Percentiles rank a stretch among this genome's conserved stretches.
These are phyloP conservation scores for Eidolon helvum DNA, from an alignment of 2,113 vertebrate genomes.

Conservation along the genomic window DNA sequence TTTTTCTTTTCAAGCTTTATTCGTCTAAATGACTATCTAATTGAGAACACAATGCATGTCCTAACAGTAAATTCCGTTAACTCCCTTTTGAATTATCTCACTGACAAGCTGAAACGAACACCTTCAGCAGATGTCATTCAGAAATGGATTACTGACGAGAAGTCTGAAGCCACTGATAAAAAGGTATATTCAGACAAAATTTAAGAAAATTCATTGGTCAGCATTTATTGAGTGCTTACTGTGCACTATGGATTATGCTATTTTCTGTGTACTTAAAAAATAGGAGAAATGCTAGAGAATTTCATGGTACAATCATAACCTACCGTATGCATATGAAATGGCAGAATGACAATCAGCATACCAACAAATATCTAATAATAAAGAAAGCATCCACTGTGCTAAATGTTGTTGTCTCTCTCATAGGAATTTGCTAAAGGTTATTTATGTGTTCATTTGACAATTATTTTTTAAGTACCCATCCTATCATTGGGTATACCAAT, in stretches of 20 bases:
- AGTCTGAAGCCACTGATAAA: constrained; percentile 67
- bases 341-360: not conserved
- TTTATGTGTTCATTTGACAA: not conserved
- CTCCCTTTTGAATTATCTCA: constrained; percentile 82
- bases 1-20: constrained; percentile 85
- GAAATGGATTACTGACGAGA: constrained; percentile 79
- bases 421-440: not conserved
- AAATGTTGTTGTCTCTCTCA: not conserved
- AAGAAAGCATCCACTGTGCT: not conserved
- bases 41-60: constrained; percentile 87
- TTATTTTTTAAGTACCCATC: not conserved
- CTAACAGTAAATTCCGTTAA: constrained; percentile 84
- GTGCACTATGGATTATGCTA: not conserved
- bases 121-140: constrained; percentile 83
- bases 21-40: constrained; percentile 89
- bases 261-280: not conserved
- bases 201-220: not conserved
- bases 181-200: constrained; percentile 75
- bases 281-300: not conserved
- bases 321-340: not conserved
- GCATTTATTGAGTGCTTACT: not conserved
- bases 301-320: not conserved
- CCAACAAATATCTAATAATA: not conserved
- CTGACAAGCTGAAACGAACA: constrained; percentile 81
- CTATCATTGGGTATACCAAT: not conserved